phyloP scores from a whole-genome alignment of 1,140 invertebrate genomes.

The Caenorhabditis elegans region WBcel235 BX284604.4:10470001-10470500 shows the following conservation, averaged over 20 bases:
- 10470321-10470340: background rate
- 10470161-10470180: background rate
- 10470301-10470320: too few relatives aligned
- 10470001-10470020: too few relatives aligned
- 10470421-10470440: conserved; percentile 13
- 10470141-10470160: background rate
- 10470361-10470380: background rate
- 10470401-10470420: background rate
- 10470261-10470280: background rate
- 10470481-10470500: conserved; percentile 1
- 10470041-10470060: background rate
- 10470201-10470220: background rate
- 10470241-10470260: background rate
- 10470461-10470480: background rate
- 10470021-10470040: too few relatives aligned
- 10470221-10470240: background rate
- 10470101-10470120: background rate
- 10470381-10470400: conserved; percentile 1
- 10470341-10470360: background rate
- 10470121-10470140: background rate
- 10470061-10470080: background rate
- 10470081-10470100: background rate
- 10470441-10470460: conserved; percentile 3
- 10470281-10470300: background rate
- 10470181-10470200: background rate